These are phyloP conservation scores for Metallyticus violacea DNA, from an alignment of 2,888 invertebrate genomes.

Conservation along the genomic window DNA sequence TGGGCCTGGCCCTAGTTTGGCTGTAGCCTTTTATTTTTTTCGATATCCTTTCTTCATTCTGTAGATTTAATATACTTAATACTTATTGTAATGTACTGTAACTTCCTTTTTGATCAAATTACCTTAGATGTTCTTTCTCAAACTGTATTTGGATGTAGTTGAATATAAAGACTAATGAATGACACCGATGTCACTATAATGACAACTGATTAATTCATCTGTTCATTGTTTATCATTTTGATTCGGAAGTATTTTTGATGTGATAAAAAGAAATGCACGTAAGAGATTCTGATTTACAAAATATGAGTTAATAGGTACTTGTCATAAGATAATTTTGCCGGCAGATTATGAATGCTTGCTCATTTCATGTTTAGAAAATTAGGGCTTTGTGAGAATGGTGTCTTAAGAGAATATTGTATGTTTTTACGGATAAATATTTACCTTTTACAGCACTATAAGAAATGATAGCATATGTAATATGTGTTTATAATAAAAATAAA, in stretches of 20 bases:
- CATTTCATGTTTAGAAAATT: background rate
- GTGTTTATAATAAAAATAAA: no score
- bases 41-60: background rate
- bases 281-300: background rate
- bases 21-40: background rate
- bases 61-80: background rate
- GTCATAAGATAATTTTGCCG: background rate
- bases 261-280: background rate
- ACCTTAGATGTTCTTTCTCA: background rate
- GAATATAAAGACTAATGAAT: background rate
- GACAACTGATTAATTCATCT: background rate
- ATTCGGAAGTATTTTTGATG: background rate
- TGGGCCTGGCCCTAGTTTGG: slow-evolving; percentile 18
- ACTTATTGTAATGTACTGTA: background rate
- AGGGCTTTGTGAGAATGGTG: background rate
- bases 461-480: no score
- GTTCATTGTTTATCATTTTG: background rate
- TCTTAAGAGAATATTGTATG: background rate
- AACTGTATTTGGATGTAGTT: background rate
- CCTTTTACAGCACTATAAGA: no score
- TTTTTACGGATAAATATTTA: background rate
- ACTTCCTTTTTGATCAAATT: background rate
- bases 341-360: background rate
- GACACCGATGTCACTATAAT: background rate
- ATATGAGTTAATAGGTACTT: background rate